Evolutionary conservation across 2,888 invertebrate genomes (phyloP).

Genomic region (Nysson spinosus): DNA sequence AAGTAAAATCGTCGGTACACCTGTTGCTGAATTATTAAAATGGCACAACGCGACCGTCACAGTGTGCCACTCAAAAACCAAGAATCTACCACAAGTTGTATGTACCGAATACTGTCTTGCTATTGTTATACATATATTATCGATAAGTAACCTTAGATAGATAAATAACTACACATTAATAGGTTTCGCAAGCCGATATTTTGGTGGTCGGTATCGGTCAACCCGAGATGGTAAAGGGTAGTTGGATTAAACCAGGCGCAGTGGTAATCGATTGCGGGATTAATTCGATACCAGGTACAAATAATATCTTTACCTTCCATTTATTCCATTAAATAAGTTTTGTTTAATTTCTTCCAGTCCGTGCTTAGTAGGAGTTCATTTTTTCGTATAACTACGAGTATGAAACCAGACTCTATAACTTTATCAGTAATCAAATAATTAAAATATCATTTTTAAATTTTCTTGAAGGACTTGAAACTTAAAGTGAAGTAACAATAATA

Average conservation of each 20-base stretch:
- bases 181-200: constrained; percentile 92
- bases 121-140: background rate
- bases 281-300: constrained; percentile 90
- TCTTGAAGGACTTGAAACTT: too few relatives aligned
- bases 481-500: background rate
- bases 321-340: too few relatives aligned
- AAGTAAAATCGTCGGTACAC: constrained; percentile 98
- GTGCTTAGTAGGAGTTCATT: too few relatives aligned
- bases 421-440: too few relatives aligned
- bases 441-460: too few relatives aligned
- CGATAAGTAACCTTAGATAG: background rate
- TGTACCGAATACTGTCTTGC: constrained; percentile 39
- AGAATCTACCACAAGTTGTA: constrained; percentile 87
- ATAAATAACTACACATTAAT: constrained; percentile 12
- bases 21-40: constrained; percentile 94
- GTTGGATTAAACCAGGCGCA: constrained; percentile 98
- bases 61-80: constrained; percentile 96
- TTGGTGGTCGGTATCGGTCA: constrained; percentile 97
- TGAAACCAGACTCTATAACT: too few relatives aligned
- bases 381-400: too few relatives aligned
- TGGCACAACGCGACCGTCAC: constrained; percentile 99
- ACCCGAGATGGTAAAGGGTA: constrained; percentile 92
- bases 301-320: constrained; percentile 8
- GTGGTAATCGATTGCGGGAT: constrained; percentile 99
- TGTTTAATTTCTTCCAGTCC: too few relatives aligned